A percentile compares a stretch with the other conserved stretches of the same genome.
These are phyloP conservation scores for Amaurobius ferox DNA, from an alignment of 2,888 invertebrate genomes.

Conservation along the genomic window DNA sequence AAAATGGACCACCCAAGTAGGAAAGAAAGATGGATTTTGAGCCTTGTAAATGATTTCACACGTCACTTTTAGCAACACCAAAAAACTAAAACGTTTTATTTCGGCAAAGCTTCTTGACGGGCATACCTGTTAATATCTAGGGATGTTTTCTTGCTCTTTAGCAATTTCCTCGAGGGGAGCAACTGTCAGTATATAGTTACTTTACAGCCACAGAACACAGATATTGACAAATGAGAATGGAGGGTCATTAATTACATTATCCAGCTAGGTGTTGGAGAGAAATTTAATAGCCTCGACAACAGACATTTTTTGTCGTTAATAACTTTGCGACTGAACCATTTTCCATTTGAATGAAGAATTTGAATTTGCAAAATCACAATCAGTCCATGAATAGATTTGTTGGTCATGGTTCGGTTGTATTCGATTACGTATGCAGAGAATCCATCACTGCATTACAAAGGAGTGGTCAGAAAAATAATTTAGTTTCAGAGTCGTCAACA, in stretches of 20 bases:
- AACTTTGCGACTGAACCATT: no score
- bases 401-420: no score
- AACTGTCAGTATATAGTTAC: neutral
- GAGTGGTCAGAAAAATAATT: no score
- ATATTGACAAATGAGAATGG: neutral
- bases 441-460: no score
- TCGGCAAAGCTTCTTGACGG: neutral
- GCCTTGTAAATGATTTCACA: neutral
- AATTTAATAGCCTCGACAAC: neutral
- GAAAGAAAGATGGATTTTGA: constrained; percentile 23
- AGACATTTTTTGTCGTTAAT: neutral
- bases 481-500: no score
- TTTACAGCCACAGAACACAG: neutral
- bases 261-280: constrained; percentile 5
- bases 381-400: no score
- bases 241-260: constrained; percentile 1
- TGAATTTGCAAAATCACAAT: no score
- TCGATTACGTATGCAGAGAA: no score
- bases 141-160: neutral
- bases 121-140: neutral
- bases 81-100: neutral
- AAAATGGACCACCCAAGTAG: constrained; percentile 63
- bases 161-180: neutral
- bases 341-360: no score
- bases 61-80: neutral